phyloP scores from a whole-genome alignment of 2,113 vertebrate species.

The Abramis brama region DNA sequence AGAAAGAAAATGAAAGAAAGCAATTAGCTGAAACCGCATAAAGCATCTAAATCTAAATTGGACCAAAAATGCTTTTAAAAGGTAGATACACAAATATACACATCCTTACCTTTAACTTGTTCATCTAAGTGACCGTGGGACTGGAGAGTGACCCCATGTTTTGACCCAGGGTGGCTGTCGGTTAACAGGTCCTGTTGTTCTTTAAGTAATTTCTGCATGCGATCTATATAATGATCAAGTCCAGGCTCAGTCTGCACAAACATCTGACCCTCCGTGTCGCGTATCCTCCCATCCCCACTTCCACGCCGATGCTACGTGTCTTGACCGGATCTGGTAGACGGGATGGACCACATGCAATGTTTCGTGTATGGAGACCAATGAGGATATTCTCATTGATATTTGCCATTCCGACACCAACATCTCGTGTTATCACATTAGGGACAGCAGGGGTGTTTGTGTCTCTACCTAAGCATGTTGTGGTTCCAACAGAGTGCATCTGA shows the following conservation, averaged over 20 bases:
- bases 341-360: slow-evolving; percentile 92
- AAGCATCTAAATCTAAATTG: neutral
- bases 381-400: slow-evolving; percentile 88
- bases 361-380: slow-evolving; percentile 90
- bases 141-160: slow-evolving; percentile 76
- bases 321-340: slow-evolving; percentile 70
- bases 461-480: slow-evolving; percentile 57
- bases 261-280: slow-evolving; percentile 55
- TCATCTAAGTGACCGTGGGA: slow-evolving; percentile 72
- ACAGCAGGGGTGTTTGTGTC: slow-evolving; percentile 5
- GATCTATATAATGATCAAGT: slow-evolving; percentile 90
- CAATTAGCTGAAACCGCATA: neutral
- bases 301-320: slow-evolving; percentile 86
- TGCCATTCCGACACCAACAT: slow-evolving; percentile 85
- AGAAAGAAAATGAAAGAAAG: slow-evolving; percentile 10
- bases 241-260: slow-evolving; percentile 71
- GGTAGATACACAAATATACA: neutral
- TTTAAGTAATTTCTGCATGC: slow-evolving; percentile 84
- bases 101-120: slow-evolving; percentile 63
- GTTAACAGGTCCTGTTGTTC: slow-evolving; percentile 88
- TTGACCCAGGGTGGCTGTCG: slow-evolving; percentile 80
- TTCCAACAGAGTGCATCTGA: slow-evolving; percentile 81
- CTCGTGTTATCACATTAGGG: slow-evolving; percentile 79
- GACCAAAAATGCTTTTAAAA: neutral
- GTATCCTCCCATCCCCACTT: slow-evolving; percentile 83